Base-by-base conservation (phyloP, 2,888 invertebrate genomes). In the Aradus depressus region DNA sequence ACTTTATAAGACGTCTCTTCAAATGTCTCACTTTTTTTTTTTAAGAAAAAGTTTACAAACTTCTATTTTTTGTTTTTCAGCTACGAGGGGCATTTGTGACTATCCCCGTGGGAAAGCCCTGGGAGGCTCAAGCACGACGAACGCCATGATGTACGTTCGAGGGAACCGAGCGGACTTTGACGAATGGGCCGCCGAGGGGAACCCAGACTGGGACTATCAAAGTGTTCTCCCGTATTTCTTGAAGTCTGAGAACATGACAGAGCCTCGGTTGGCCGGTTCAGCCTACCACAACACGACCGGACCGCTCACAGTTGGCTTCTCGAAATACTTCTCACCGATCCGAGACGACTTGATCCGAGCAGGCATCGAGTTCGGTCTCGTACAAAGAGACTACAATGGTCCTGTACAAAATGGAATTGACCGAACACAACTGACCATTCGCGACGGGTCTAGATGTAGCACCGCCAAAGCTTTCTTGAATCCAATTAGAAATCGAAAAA, bases 41-140 rank as follows among this genome's bases (percentile, higher is more conserved):
- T n/a, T n/a, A n/a, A n/a, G n/a, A n/a, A n/a, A n/a, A n/a, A n/a
- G n/a, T n/a, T n/a, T 16, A 34, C 8, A 12, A 34, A 34, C 18
- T 34, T 16, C 14, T 34, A 21, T 35, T 8, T 37, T 23, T 21
- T 23, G 38, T n/a, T n/a, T n/a, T n/a, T 16, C 12, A 51, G 61
- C 54, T 6, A 35, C 82, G 79, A 68, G 76, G 28, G 71, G 69
- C 4, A 68, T 71, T 19, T 90, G 89, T 66, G 89, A 89, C 67
- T 90, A 89, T 89, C 89, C 89, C 0, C 73, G 95, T 16, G 92
- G 92, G 1, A 91, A 91, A 67, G 88, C 89, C 0, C 73, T 93
- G 2, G 93, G 93, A 0, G 93, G 93, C 0, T 84, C 84, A n/a
- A 85, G 85, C 28, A 88, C 90, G 0, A 72, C 92, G 1, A 93